A percentile compares a stretch with the other conserved stretches of the same genome.
Evolutionary conservation across 2,797 vertebrate genomes (phyloP).

Genomic region (Eulemur rubriventer): DNA sequence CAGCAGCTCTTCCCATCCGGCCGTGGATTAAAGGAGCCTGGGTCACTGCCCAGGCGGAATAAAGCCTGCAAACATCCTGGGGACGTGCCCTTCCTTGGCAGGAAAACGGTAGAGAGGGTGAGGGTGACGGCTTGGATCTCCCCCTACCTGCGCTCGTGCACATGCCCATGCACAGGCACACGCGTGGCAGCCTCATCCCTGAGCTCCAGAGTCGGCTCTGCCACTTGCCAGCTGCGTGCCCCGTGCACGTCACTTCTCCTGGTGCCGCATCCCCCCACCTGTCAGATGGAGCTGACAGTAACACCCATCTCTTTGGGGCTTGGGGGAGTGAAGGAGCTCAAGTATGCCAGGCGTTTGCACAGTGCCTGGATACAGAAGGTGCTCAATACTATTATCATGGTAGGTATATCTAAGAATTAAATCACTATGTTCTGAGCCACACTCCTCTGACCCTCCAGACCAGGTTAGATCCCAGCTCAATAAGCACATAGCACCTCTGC

Average conservation of each 20-base stretch:
- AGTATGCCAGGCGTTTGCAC: not conserved
- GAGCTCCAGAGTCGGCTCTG: not conserved
- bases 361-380: not conserved
- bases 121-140: not conserved
- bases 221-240: not conserved
- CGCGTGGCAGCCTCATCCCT: fast-evolving
- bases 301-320: not conserved
- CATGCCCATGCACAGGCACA: fast-evolving
- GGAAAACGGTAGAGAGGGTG: not conserved
- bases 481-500: not conserved
- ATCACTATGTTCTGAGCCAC: not conserved
- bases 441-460: not conserved
- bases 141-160: not conserved
- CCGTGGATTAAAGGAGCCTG: slow-evolving; percentile 65
- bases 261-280: fast-evolving
- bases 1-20: slow-evolving; percentile 74
- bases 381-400: not conserved
- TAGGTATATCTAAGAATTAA: not conserved
- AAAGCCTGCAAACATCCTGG: slow-evolving; percentile 73
- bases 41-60: slow-evolving; percentile 70
- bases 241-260: not conserved
- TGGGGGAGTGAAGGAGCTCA: not conserved
- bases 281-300: not conserved
- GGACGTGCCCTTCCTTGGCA: slow-evolving; percentile 55
- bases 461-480: not conserved